Evolutionary conservation across 2,888 invertebrate species (phyloP).

Genomic region (Ornithoptera priamus): DNA sequence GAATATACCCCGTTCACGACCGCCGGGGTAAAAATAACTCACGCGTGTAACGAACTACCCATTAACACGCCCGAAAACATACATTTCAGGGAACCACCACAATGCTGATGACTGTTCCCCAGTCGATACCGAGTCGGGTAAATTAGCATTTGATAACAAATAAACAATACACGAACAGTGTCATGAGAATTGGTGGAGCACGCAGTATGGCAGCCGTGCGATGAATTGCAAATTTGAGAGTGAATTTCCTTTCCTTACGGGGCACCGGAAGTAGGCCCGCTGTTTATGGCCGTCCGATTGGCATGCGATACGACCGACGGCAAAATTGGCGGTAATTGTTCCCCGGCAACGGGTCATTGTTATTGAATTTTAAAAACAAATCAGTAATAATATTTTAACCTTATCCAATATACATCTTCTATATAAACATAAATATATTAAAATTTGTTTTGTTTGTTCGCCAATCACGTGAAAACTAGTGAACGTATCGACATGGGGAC

Average conservation of each 20-base stretch:
- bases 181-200: slow-evolving; percentile 52
- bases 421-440: too few relatives aligned
- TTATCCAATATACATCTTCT: neutral
- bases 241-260: slow-evolving; percentile 74
- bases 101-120: neutral
- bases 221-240: slow-evolving; percentile 62
- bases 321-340: slow-evolving; percentile 57
- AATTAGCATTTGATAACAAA: slow-evolving; percentile 51
- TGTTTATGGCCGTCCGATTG: slow-evolving; percentile 54
- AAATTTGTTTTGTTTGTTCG: too few relatives aligned
- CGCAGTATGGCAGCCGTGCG: slow-evolving; percentile 55
- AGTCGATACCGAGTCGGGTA: neutral
- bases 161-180: slow-evolving; percentile 31
- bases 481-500: too few relatives aligned
- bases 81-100: slow-evolving; percentile 16
- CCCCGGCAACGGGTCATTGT: slow-evolving; percentile 31
- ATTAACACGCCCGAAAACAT: slow-evolving; percentile 23
- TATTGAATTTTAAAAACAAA: slow-evolving; percentile 30
- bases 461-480: too few relatives aligned
- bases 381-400: neutral
- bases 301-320: slow-evolving; percentile 51
- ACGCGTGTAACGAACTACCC: slow-evolving; percentile 21
- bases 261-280: slow-evolving; percentile 66
- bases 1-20: slow-evolving; percentile 25
- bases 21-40: slow-evolving; percentile 25